phyloP scores from a whole-genome alignment of 2,113 vertebrate genomes.

The Rutilus rutilus region DNA sequence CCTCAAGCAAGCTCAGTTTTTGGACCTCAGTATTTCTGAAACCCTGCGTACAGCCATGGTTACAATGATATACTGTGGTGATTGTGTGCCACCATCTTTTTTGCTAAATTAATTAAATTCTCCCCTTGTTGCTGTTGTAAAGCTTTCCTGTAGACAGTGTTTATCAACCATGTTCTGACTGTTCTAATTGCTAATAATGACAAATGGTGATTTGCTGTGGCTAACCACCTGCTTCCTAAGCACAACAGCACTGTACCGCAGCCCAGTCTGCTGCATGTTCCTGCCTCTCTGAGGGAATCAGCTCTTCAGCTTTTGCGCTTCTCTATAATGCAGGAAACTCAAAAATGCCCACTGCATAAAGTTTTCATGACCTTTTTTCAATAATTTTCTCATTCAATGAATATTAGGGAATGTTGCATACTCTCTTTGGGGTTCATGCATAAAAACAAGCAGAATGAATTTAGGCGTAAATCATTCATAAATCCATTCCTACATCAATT shows the following conservation, averaged over 20 bases:
- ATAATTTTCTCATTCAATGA: neutral
- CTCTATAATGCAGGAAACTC: neutral
- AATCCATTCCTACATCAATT: neutral
- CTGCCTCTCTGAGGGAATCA: neutral
- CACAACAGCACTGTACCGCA: neutral
- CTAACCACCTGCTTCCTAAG: neutral
- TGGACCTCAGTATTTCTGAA: too few relatives aligned
- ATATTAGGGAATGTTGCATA: neutral
- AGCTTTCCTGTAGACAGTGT: conserved; percentile 9
- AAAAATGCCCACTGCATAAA: neutral
- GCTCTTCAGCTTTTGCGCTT: too few relatives aligned
- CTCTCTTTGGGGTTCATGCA: neutral
- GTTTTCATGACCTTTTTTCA: neutral
- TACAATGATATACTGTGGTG: neutral
- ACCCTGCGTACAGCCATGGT: too few relatives aligned
- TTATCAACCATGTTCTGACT: conserved; percentile 26
- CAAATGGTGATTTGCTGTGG: conserved; percentile 6
- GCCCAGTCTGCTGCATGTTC: neutral
- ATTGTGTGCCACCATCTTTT: neutral
- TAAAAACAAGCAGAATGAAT: neutral
- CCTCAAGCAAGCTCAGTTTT: too few relatives aligned
- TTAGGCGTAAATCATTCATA: neutral
- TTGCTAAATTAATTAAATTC: neutral
- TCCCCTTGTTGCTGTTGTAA: neutral
- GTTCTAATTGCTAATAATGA: conserved; percentile 31